Conservation (phyloP, 2,888 invertebrate genomes). For the Boloria euphrosyne region DNA sequence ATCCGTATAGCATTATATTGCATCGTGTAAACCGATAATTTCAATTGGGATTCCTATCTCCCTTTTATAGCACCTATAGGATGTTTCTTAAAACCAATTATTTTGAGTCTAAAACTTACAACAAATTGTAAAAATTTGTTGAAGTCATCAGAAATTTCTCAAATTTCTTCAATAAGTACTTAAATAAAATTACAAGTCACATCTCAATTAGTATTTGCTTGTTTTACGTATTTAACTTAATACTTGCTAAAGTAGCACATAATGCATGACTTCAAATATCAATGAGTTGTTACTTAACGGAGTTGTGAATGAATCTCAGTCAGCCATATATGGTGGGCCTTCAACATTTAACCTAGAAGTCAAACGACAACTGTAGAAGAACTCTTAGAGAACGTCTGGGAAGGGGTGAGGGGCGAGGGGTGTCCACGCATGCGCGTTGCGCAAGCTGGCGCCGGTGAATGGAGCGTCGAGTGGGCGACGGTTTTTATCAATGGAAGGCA, state of each 20-base stretch:
- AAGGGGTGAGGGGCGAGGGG: slow-evolving; percentile 45
- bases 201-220: slow-evolving; percentile 12
- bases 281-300: slow-evolving; percentile 35
- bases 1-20: slow-evolving; percentile 57
- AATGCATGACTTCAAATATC: slow-evolving; percentile 23
- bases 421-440: slow-evolving; percentile 67
- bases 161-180: neutral
- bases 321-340: slow-evolving; percentile 36
- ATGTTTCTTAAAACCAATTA: slow-evolving; percentile 63
- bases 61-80: slow-evolving; percentile 55
- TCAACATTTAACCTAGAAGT: slow-evolving; percentile 41
- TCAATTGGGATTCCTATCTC: slow-evolving; percentile 59
- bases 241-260: slow-evolving; percentile 15
- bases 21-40: slow-evolving; percentile 64
- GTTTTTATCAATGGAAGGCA: slow-evolving; percentile 81
- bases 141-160: neutral
- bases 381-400: slow-evolving; percentile 60
- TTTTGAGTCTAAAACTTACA: slow-evolving; percentile 55
- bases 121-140: neutral
- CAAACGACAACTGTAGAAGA: slow-evolving; percentile 54
- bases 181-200: neutral
- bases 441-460: slow-evolving; percentile 78
- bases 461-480: slow-evolving; percentile 72
- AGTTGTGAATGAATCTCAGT: slow-evolving; percentile 43
- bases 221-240: slow-evolving; percentile 39